Conservation (phyloP, 2,888 invertebrate species). For the Drosophila hawaiiensis region DNA sequence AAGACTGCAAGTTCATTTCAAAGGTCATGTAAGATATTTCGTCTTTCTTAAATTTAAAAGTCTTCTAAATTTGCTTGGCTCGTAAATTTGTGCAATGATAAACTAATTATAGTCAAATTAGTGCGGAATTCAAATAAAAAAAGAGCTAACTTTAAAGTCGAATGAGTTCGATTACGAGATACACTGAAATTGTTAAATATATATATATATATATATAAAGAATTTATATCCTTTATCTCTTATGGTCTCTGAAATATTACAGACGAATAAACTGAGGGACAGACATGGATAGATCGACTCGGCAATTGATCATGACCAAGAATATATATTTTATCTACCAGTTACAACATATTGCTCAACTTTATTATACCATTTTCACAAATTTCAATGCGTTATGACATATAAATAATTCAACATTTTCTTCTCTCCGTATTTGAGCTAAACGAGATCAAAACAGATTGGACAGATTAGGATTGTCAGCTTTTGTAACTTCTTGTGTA, state of each 20-base stretch:
- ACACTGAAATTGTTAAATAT: background rate
- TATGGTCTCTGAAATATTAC: background rate
- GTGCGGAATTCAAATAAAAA: background rate
- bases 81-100: background rate
- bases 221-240: background rate
- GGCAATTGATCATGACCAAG: background rate
- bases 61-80: background rate
- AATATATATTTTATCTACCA: background rate
- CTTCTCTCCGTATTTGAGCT: background rate
- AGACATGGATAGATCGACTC: background rate
- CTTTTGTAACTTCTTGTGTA: too few species aligned
- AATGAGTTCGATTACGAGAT: background rate
- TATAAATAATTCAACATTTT: too few species aligned
- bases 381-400: background rate
- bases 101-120: background rate
- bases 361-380: background rate
- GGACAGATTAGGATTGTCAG: background rate
- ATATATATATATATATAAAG: background rate
- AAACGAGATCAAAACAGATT: background rate
- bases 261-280: background rate
- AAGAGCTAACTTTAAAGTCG: background rate
- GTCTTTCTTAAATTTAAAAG: background rate
- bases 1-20: background rate
- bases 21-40: background rate
- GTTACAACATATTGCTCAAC: background rate